Base-by-base conservation (phyloP, 2,888 invertebrate genomes). In the Netelia melanura region DNA sequence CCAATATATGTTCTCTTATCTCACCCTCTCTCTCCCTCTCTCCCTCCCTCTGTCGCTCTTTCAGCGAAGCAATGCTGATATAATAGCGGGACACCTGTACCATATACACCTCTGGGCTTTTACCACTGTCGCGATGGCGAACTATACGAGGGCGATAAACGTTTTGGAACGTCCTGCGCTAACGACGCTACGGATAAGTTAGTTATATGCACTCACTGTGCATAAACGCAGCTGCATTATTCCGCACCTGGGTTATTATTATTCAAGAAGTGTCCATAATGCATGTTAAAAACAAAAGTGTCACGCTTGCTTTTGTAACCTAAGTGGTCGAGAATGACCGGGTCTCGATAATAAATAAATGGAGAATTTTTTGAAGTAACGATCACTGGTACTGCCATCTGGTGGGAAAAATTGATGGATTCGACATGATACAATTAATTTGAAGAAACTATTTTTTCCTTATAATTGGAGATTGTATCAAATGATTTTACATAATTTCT, bases 161-260 rank as follows among this genome's bases (percentile, higher is more conserved):
- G 81, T 70, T 79, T 65, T 44, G 75, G 65, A 79, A 79, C 64
- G 21, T 71, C 58, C 25, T 68, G 52, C 68, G 25, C 65, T 65
- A 65, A 74, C 81, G 74, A 78, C 48, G 48, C 65, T 52, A 68
- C 81, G 76, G 74, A 71, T 79, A 85, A 79, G 70, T 85, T 79
- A 25, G 78, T 85, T 85, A 85, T 62, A 17, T 30, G 44, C 17
- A 56, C 30, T 54, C 64, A 43, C 43, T 30, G 52, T 54, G 38
- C 30, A 56, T 44, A 25, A 23, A 54, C 10, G 38, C 38, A 6
- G 48, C 74, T 48, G 21, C 44, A 75, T 54, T 64, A 38, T 75
- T 75, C 25, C 17, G 64, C 21, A 58, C 38, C 38, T 38, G 38
- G 38, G 38, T 38, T 5, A 38, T 38, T 6, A 38, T 38, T 38